Evolutionary conservation across 2,888 invertebrate genomes (phyloP).

Genomic region (Lasioglossum malachurum): DNA sequence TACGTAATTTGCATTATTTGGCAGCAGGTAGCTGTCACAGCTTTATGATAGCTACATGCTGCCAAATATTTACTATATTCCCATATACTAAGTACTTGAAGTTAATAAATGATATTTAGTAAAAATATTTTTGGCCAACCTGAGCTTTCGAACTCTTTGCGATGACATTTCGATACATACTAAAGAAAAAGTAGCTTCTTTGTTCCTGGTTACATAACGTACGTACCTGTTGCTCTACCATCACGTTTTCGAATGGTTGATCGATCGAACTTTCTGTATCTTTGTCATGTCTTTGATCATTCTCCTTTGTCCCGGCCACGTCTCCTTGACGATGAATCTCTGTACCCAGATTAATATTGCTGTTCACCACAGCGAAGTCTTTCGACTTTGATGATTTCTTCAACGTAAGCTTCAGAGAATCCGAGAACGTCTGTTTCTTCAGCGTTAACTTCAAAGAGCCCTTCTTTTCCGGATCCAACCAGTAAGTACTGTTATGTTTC

Average conservation of each 20-base stretch:
- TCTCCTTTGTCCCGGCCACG: constrained; percentile 78
- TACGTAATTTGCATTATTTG: no score
- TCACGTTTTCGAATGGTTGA: constrained; percentile 81
- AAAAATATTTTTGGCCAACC: no score
- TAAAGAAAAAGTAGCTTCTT: no score
- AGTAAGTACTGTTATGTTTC: constrained; percentile 74
- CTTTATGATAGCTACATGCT: no score
- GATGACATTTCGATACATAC: no score
- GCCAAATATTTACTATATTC: no score
- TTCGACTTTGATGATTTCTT: constrained; percentile 80
- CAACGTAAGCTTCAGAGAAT: constrained; percentile 78
- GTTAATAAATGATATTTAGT: no score
- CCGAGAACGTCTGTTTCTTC: constrained; percentile 77
- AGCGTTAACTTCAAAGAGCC: constrained; percentile 81
- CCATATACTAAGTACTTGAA: no score
- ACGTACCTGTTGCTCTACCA: constrained; percentile 79
- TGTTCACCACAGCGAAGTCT: constrained; percentile 80
- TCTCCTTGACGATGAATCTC: constrained; percentile 68
- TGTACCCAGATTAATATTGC: constrained; percentile 69
- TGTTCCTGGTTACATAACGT: no score
- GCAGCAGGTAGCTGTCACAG: no score
- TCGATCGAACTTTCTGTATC: constrained; percentile 75
- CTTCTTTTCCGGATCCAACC: constrained; percentile 78
- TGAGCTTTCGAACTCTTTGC: no score
- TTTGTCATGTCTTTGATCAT: constrained; percentile 78